Conservation (phyloP, 2,797 vertebrate genomes). For the Chaenodraco wilsoni region DNA sequence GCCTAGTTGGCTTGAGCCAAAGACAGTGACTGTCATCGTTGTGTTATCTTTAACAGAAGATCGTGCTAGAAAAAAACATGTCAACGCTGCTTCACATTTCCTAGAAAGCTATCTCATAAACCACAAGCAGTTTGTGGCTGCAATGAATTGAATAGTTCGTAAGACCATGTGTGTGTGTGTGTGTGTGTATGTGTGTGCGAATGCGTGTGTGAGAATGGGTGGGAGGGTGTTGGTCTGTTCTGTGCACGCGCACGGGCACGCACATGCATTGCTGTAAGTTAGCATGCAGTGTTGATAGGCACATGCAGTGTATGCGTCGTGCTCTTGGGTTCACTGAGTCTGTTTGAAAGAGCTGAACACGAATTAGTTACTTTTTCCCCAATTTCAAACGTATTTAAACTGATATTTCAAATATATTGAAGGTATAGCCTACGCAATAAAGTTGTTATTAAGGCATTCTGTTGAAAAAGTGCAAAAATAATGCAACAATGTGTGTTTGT, state of each 20-base stretch:
- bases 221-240: constrained; percentile 35
- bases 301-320: constrained; percentile 35
- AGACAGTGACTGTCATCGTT: constrained; percentile 39
- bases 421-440: not conserved
- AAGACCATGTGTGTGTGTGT: constrained; percentile 44
- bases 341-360: not conserved
- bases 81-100: constrained; percentile 80
- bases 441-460: not conserved
- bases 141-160: constrained; percentile 59
- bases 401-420: constrained; percentile 25
- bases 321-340: constrained; percentile 32
- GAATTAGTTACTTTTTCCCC: not conserved
- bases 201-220: constrained; percentile 7
- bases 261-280: constrained; percentile 19
- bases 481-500: not conserved
- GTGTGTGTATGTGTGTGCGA: constrained; percentile 17
- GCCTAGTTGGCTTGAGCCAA: constrained; percentile 16
- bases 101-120: constrained; percentile 90
- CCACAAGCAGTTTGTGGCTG: constrained; percentile 77
- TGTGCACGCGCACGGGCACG: constrained; percentile 2
- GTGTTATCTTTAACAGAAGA: constrained; percentile 69
- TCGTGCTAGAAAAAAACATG: constrained; percentile 41
- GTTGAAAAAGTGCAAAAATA: not conserved
- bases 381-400: not conserved
- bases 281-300: constrained; percentile 30